Conservation (phyloP, 2,797 vertebrate species). For the Brachymystax lenok region DNA sequence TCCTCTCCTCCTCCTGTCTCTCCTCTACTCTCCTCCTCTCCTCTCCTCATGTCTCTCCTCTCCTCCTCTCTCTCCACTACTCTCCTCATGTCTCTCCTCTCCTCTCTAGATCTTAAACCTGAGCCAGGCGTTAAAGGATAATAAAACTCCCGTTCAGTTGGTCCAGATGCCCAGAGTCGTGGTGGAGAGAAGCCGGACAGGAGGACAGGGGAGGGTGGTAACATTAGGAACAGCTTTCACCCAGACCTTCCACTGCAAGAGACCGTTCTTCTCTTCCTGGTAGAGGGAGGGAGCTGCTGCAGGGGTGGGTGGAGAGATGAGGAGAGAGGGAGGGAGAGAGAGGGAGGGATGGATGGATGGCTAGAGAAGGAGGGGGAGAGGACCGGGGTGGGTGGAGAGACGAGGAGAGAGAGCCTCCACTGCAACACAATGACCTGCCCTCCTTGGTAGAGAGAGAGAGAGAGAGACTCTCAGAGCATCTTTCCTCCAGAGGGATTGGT, state of each 20-base stretch:
- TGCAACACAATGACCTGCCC: no score
- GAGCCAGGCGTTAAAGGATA: conserved; percentile 90
- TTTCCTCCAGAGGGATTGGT: no score
- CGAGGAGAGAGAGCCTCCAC: neutral
- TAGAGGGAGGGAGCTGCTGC: conserved; percentile 4
- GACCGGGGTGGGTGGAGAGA: neutral
- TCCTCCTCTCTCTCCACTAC: neutral
- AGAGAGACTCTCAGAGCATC: neutral
- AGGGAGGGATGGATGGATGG: no score
- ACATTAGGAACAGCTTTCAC: conserved; percentile 89
- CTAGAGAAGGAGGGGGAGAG: neutral
- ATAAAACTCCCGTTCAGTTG: conserved; percentile 90
- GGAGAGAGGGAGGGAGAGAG: neutral
- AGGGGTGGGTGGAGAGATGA: neutral
- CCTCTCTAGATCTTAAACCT: conserved; percentile 89
- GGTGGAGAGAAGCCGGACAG: conserved; percentile 87
- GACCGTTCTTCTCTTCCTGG: conserved; percentile 17
- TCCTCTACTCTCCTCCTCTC: neutral
- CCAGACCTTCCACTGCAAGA: conserved; percentile 88
- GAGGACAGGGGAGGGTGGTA: conserved; percentile 86
- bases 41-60: neutral
- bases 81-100: conserved; percentile 15
- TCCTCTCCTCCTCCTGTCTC: neutral
- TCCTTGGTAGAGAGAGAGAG: neutral
- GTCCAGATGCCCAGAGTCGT: conserved; percentile 97